Percentiles rank a stretch among this genome's conserved stretches.
phyloP scores from a whole-genome alignment of 1,140 invertebrate species.

The Drosophila tani region DNA sequence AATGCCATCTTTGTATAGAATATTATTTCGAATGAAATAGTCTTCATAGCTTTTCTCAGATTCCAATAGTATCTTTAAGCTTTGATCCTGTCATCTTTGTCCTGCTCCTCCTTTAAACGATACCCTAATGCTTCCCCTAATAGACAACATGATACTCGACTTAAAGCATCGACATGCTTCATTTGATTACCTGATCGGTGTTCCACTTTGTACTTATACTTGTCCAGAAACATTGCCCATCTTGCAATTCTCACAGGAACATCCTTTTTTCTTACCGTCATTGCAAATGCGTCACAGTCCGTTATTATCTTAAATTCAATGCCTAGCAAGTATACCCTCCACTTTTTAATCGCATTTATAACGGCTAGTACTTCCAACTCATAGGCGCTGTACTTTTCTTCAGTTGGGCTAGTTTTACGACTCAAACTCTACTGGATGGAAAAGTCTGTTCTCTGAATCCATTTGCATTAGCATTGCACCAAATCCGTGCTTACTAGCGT shows the following conservation, averaged over 20 bases:
- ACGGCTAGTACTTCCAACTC: not conserved
- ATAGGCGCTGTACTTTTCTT: not conserved
- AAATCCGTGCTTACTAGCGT: too few relatives aligned
- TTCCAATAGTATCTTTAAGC: too few relatives aligned
- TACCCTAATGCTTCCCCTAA: too few relatives aligned
- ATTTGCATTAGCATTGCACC: too few relatives aligned
- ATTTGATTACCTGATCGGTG: not conserved
- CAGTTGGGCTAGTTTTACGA: not conserved
- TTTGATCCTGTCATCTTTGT: too few relatives aligned
- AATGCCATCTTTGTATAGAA: too few relatives aligned
- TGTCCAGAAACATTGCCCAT: not conserved
- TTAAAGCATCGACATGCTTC: not conserved
- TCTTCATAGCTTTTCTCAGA: too few relatives aligned
- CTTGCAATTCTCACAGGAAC: not conserved
- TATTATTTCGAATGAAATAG: too few relatives aligned
- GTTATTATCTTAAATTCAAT: not conserved
- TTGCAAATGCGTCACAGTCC: not conserved
- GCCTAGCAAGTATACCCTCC: not conserved
- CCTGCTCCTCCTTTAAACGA: too few relatives aligned
- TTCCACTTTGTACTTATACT: not conserved
- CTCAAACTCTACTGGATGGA: too few relatives aligned
- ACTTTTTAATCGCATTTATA: not conserved
- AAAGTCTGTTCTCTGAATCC: too few relatives aligned
- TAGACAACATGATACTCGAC: too few relatives aligned
- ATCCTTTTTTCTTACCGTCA: not conserved